These are phyloP conservation scores for Periophthalmus magnuspinnatus DNA, from an alignment of 2,797 vertebrate species.

Conservation along the genomic window DNA sequence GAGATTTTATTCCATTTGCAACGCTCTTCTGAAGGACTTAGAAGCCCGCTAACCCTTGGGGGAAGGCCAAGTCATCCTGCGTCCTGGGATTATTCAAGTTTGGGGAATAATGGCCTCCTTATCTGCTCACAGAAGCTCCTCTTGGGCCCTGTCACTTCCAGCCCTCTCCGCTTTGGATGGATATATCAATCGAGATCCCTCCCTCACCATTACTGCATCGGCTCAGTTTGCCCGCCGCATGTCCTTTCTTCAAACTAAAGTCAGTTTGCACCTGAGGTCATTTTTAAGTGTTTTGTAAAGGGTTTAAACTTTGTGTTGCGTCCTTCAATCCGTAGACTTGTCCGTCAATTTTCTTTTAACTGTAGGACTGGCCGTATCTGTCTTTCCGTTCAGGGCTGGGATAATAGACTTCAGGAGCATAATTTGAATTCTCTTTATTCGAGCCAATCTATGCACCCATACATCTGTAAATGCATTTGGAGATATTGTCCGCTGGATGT, in stretches of 20 bases:
- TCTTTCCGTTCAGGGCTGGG: constrained; percentile 26
- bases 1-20: constrained; percentile 6
- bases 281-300: constrained; percentile 33
- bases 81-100: constrained; percentile 70
- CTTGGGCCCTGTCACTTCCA: constrained; percentile 63
- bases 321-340: constrained; percentile 36
- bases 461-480: constrained; percentile 50
- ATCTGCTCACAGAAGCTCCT: constrained; percentile 66
- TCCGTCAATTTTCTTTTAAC: constrained; percentile 23
- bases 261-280: constrained; percentile 68
- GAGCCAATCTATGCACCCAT: constrained; percentile 26
- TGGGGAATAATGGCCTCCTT: constrained; percentile 70
- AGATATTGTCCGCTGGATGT: constrained; percentile 59
- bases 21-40: constrained; percentile 21
- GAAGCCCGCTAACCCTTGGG: constrained; percentile 51
- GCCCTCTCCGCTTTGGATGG: constrained; percentile 60
- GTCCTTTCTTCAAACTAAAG: constrained; percentile 49
- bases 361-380: constrained; percentile 29
- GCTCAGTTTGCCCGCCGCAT: constrained; percentile 46
- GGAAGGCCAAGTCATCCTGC: constrained; percentile 43
- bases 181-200: constrained; percentile 69
- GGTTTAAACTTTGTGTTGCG: constrained; percentile 36
- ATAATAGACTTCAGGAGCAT: constrained; percentile 59
- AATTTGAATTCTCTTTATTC: constrained; percentile 65
- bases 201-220: constrained; percentile 59